Evolutionary conservation across 2,888 invertebrate species (phyloP).

Genomic region (Hartigia nigra): DNA sequence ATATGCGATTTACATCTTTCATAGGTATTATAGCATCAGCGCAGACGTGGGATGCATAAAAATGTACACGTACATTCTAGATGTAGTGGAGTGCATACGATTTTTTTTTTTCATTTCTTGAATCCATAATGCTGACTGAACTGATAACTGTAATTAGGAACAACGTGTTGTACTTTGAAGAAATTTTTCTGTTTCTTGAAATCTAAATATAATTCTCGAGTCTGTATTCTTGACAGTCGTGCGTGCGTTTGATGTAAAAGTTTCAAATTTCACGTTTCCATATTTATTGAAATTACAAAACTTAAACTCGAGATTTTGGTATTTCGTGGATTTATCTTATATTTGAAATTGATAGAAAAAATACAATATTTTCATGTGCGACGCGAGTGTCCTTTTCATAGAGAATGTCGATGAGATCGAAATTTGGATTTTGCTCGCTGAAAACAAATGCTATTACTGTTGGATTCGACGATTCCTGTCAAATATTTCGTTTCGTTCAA

Average conservation of each 20-base stretch:
- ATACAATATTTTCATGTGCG: background rate
- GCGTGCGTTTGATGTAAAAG: background rate
- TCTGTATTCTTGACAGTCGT: background rate
- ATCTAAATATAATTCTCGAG: background rate
- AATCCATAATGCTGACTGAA: background rate
- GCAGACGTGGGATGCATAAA: background rate
- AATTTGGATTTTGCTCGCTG: background rate
- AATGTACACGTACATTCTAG: background rate
- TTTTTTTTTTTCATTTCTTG: background rate
- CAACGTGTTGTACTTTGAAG: background rate
- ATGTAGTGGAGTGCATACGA: background rate
- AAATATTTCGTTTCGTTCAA: background rate
- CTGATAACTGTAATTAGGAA: background rate
- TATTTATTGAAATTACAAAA: background rate
- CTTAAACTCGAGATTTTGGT: too few relatives aligned
- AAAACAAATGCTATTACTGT: background rate
- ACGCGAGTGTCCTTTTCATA: background rate
- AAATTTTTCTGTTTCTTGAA: background rate
- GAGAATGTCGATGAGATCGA: background rate
- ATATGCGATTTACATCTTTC: background rate
- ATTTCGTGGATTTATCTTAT: too few relatives aligned
- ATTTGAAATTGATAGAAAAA: too few relatives aligned
- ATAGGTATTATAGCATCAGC: background rate
- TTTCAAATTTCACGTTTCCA: background rate
- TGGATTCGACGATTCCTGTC: background rate